Percentiles rank a stretch among this genome's conserved stretches.
These are phyloP conservation scores for Notospermus geniculatus DNA, from an alignment of 1,140 invertebrate genomes.

Conservation along the genomic window DNA sequence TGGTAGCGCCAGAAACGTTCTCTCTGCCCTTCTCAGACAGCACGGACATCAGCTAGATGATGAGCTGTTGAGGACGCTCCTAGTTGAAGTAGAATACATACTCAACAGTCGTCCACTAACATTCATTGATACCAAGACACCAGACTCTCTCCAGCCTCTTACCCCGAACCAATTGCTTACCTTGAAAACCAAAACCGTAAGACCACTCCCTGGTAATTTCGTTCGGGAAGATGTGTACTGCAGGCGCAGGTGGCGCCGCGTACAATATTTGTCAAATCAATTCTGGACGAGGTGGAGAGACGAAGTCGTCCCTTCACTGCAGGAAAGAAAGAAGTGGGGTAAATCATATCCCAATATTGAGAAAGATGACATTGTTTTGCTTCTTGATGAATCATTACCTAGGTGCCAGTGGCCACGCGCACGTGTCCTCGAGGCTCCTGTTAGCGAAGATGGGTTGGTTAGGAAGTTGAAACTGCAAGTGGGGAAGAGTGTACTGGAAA, in stretches of 20 bases:
- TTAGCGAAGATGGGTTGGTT: constrained; percentile 16
- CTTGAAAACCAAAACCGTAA: constrained; percentile 3
- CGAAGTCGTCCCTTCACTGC: constrained; percentile 12
- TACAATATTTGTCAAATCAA: constrained; percentile 19
- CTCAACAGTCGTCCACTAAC: constrained; percentile 3
- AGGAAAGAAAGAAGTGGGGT: background rate
- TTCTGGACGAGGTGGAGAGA: constrained; percentile 26
- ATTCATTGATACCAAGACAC: background rate
- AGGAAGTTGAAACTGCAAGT: constrained; percentile 12
- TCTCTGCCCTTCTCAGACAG: constrained; percentile 4
- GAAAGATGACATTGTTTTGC: constrained; percentile 22
- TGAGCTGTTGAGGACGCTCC: constrained; percentile 8
- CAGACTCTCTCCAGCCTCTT: background rate
- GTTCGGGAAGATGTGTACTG: constrained; percentile 9
- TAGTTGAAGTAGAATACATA: constrained; percentile 6
- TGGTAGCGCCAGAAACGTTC: constrained; percentile 1
- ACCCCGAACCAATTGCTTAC: constrained; percentile 10
- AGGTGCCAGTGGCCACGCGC: constrained; percentile 23
- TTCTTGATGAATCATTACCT: constrained; percentile 12
- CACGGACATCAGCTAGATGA: constrained; percentile 1
- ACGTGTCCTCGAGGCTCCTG: constrained; percentile 6
- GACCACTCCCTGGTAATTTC: background rate
- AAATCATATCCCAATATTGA: constrained; percentile 11
- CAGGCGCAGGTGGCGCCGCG: constrained; percentile 14
- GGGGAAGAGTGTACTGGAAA: too few relatives aligned